Evolutionary conservation across 1,140 invertebrate genomes (phyloP).

Genomic region (Drosophila watanabei): DNA sequence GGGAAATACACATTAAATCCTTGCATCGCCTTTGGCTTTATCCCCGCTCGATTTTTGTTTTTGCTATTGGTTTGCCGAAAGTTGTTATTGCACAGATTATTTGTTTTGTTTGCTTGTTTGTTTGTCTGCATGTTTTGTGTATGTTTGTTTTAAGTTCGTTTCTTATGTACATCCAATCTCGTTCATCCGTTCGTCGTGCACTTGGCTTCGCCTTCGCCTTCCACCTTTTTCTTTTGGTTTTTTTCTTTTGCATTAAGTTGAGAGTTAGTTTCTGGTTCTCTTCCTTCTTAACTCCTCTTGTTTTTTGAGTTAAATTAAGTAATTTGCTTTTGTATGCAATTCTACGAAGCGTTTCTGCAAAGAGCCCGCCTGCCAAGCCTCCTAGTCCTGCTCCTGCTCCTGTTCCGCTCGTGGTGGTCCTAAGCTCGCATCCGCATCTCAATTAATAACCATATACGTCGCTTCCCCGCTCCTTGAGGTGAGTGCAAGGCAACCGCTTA

Average conservation of each 20-base stretch:
- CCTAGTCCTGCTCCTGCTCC: background rate
- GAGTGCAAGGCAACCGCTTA: background rate
- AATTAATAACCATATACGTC: background rate
- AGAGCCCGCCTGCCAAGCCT: background rate
- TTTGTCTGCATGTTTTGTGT: constrained; percentile 18
- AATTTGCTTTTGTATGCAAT: constrained; percentile 34
- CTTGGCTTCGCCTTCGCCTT: constrained; percentile 7
- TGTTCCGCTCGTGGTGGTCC: background rate
- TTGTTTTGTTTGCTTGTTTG: constrained; percentile 1
- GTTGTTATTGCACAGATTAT: constrained; percentile 34
- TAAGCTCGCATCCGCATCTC: constrained; percentile 2
- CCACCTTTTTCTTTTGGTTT: background rate
- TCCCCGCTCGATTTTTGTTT: constrained; percentile 8
- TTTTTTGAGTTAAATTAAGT: constrained; percentile 35
- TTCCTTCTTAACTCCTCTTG: background rate
- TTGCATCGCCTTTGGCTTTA: constrained; percentile 2
- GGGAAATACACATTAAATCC: constrained; percentile 3
- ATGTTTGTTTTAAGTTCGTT: constrained; percentile 16
- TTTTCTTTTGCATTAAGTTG: constrained; percentile 16
- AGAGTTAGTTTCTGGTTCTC: constrained; percentile 14
- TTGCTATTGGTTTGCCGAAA: constrained; percentile 50
- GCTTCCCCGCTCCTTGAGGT: constrained; percentile 3
- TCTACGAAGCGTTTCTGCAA: constrained; percentile 39
- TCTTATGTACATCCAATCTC: constrained; percentile 31
- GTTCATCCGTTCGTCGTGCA: constrained; percentile 9